A percentile compares a stretch with the other conserved stretches of the same genome.
Evolutionary conservation across 2,113 vertebrate genomes (phyloP).

Genomic region (Cavia porcellus): DNA sequence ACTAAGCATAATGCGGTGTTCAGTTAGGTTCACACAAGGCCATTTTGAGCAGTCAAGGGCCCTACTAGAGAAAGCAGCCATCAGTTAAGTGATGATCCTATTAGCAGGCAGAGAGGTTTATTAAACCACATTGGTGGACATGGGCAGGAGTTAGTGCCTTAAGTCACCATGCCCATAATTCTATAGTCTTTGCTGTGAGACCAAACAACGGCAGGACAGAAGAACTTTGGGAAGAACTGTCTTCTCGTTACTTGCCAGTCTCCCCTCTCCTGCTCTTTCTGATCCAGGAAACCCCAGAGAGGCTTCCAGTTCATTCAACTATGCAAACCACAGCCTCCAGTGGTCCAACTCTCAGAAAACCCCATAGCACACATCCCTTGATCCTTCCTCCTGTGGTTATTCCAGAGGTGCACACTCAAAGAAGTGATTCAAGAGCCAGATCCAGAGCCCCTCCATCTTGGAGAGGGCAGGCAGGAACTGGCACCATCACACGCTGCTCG

Average conservation of each 20-base stretch:
- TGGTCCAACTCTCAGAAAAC: neutral
- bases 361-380: neutral
- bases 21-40: neutral
- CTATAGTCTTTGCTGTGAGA: accelerated
- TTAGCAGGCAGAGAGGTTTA: neutral
- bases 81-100: neutral
- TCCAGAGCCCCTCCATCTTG: neutral
- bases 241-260: accelerated
- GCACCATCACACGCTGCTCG: accelerated
- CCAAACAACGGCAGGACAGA: neutral
- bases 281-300: neutral
- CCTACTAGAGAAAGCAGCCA: neutral
- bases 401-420: neutral
- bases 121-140: neutral
- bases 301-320: neutral
- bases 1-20: neutral
- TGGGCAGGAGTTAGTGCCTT: neutral
- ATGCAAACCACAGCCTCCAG: neutral
- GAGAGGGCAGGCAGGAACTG: neutral
- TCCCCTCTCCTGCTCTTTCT: neutral
- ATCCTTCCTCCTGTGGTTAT: too few species aligned
- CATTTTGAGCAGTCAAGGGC: neutral
- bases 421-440: neutral
- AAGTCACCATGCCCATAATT: neutral
- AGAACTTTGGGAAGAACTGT: neutral